Base-by-base conservation (phyloP, 1,140 invertebrate genomes). In the Hylyphantes graminicola region DNA sequence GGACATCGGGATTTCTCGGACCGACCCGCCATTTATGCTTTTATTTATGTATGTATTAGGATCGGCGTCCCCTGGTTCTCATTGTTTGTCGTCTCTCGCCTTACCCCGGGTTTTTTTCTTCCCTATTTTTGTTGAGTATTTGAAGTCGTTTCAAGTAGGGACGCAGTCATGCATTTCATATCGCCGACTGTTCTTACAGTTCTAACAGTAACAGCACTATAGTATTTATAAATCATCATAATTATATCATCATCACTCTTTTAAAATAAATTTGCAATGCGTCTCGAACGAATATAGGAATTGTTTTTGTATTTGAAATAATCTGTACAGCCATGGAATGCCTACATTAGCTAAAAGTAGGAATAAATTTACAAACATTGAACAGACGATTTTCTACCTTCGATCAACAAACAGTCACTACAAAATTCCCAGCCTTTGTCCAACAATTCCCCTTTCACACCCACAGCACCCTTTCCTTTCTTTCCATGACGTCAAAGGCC, bases 31-130 rank as follows among this genome's bases (percentile, higher is more conserved):
- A 70, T 80, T 80, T 67, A 80, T 70, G 51, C 65, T 80, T 80
- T 80, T 80, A 80, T 80, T 80, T 80, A 80, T 80, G 77, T 80
- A 80, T 80, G 77, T 80, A 67, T 80, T 80, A 80, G 68, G 65
- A 70, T 80, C 70, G 65, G 51, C 61, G 15, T 51, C 63, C 13
- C 61, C 48, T 63, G 19, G 13, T 48, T 74, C n/a, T 8, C 65
- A 59, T 70, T 80, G 65, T 80, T 78, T 78, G 77, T 80, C 63
- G 59, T 48, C 12, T 51, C 35, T 19, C 64, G n/a, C 63, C 19
- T 17, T 65, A 15, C 17, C 48, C 8, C 19, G 17, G 54, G 2
- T 73, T 73, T 73, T 21, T 50, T 48, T 10, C 55, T 73, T 7
- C 17, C 15, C 55, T 64, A 12, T 65, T 54, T 21, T 54, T 19